Percentiles rank a stretch among this genome's conserved stretches.
Conservation (phyloP, 2,888 invertebrate genomes). For the Tanypteryx hageni region DNA sequence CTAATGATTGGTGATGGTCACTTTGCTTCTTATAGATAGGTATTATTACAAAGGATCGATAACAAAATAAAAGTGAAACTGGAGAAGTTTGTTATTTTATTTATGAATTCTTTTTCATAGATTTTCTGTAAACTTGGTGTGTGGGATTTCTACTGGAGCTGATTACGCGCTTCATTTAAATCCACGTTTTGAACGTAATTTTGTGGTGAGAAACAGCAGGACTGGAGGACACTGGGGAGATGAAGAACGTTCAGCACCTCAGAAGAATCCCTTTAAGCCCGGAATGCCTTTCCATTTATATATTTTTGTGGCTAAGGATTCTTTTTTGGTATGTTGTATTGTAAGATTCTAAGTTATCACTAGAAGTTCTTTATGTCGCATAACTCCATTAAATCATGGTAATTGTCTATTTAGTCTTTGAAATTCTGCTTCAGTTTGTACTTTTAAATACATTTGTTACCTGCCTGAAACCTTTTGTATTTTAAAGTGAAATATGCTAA, state of each 20-base stretch:
- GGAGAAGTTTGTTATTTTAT: slow-evolving; percentile 70
- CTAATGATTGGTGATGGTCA: too few species aligned
- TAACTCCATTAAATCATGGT: too few species aligned
- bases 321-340: slow-evolving; percentile 68
- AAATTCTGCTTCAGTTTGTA: too few species aligned
- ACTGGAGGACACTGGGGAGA: slow-evolving; percentile 83
- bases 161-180: slow-evolving; percentile 89
- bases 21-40: too few species aligned
- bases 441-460: too few species aligned
- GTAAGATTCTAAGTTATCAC: neutral
- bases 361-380: too few species aligned
- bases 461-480: too few species aligned
- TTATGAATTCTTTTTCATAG: slow-evolving; percentile 73
- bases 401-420: too few species aligned
- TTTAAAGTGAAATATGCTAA: too few species aligned
- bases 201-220: slow-evolving; percentile 86
- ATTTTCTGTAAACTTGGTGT: slow-evolving; percentile 81
- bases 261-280: slow-evolving; percentile 76
- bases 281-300: slow-evolving; percentile 78
- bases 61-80: slow-evolving; percentile 75
- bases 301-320: slow-evolving; percentile 78
- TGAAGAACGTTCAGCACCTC: slow-evolving; percentile 81
- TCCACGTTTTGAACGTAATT: slow-evolving; percentile 86
- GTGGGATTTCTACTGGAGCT: slow-evolving; percentile 73
- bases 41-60: too few species aligned